phyloP scores from a whole-genome alignment of 1,140 invertebrate genomes.

The Tetragnatha versicolor region DNA sequence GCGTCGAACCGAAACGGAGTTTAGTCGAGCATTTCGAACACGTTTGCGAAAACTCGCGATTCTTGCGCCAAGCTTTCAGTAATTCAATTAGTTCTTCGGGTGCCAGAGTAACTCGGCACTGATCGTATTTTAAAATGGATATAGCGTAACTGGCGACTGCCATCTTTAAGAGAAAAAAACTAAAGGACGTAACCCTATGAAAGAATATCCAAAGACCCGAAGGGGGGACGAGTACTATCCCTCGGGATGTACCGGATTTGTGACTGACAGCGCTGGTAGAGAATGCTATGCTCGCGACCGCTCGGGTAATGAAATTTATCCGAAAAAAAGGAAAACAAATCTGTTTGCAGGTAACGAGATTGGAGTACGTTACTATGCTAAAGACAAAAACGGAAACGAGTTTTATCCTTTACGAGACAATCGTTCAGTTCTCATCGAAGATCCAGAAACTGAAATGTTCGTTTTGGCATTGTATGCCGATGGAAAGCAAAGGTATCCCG shows the following conservation, averaged over 20 bases:
- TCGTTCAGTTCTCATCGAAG: no score
- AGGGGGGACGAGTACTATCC: no score
- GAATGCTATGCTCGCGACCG: no score
- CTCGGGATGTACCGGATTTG: no score
- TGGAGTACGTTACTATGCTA: neutral
- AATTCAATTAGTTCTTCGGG: neutral
- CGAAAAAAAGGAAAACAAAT: neutral
- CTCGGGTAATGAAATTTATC: slow-evolving; percentile 16
- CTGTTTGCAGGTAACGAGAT: neutral
- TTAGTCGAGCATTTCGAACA: neutral
- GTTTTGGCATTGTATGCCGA: no score
- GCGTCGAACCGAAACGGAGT: neutral
- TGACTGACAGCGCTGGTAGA: no score
- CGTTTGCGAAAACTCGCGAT: neutral
- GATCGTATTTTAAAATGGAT: neutral
- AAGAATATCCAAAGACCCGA: neutral
- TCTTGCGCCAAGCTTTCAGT: neutral
- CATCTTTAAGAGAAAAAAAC: neutral
- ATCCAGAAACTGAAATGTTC: no score
- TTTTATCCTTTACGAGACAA: no score
- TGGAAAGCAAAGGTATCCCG: no score
- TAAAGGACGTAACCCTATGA: no score
- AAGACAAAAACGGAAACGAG: neutral
- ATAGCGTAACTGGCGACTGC: neutral
- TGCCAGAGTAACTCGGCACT: neutral